phyloP scores from a whole-genome alignment of 92 coral and sea anemone species.

The Pocillopora meandrina region DNA sequence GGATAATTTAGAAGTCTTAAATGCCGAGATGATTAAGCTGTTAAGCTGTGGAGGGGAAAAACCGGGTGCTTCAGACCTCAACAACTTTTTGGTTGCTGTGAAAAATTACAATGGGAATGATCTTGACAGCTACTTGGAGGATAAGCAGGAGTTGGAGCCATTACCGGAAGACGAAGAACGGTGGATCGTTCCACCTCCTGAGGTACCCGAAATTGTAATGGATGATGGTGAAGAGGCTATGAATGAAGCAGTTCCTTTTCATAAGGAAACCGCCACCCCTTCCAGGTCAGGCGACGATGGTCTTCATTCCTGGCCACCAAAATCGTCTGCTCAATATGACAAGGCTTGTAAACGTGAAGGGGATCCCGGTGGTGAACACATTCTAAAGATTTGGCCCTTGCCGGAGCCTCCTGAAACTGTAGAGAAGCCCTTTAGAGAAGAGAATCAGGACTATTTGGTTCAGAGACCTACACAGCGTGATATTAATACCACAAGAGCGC shows the following conservation, averaged over 20 bases:
- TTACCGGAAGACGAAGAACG: slow-evolving; percentile 65
- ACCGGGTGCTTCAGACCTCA: slow-evolving; percentile 44
- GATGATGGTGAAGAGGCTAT: slow-evolving; percentile 10
- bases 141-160: slow-evolving; percentile 43
- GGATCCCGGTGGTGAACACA: slow-evolving; percentile 33
- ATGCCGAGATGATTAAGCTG: slow-evolving; percentile 72
- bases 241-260: background rate
- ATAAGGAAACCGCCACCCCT: background rate
- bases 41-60: slow-evolving; percentile 56
- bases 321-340: slow-evolving; percentile 64
- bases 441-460: background rate
- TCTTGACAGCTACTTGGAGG: slow-evolving; percentile 59
- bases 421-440: slow-evolving; percentile 7
- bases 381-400: slow-evolving; percentile 82
- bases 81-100: slow-evolving; percentile 64
- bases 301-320: slow-evolving; percentile 94
- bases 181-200: slow-evolving; percentile 77
- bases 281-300: slow-evolving; percentile 55
- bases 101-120: slow-evolving; percentile 38
- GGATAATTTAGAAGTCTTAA: slow-evolving; percentile 55
- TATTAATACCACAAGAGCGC: background rate
- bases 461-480: slow-evolving; percentile 1
- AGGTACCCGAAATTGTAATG: slow-evolving; percentile 50
- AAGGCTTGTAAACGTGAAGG: slow-evolving; percentile 15
- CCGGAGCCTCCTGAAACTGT: slow-evolving; percentile 87